phyloP scores from a whole-genome alignment of 2,797 vertebrate species.

The Gila robusta region DNA sequence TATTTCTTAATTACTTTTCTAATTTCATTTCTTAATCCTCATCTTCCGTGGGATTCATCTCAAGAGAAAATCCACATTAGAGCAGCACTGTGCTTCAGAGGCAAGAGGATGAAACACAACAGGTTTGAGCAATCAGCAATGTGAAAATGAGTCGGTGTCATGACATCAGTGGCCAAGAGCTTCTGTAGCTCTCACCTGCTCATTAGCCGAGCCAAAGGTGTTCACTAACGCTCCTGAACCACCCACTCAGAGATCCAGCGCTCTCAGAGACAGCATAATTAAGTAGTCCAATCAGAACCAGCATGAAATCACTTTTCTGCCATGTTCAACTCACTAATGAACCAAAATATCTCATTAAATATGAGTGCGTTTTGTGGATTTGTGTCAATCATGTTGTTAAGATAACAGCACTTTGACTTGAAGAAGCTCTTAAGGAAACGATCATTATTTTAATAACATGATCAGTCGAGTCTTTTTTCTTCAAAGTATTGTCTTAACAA shows the following conservation, averaged over 20 bases:
- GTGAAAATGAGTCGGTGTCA: slow-evolving; percentile 48
- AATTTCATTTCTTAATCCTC: not conserved
- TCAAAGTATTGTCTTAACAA: not conserved
- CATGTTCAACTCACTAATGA: slow-evolving; percentile 81
- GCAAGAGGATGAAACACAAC: slow-evolving; percentile 42
- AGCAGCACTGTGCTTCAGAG: slow-evolving; percentile 2
- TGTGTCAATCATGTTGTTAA: slow-evolving; percentile 76
- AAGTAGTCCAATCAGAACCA: slow-evolving; percentile 84
- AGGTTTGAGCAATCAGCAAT: slow-evolving; percentile 38
- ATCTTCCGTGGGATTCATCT: not conserved
- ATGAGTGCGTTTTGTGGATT: slow-evolving; percentile 76
- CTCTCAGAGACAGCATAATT: slow-evolving; percentile 83
- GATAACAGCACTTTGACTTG: slow-evolving; percentile 78
- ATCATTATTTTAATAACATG: slow-evolving; percentile 27
- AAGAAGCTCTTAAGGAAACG: slow-evolving; percentile 69
- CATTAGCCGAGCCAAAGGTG: slow-evolving; percentile 72
- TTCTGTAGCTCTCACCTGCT: slow-evolving; percentile 77
- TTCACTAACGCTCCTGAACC: slow-evolving; percentile 41
- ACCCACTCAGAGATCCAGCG: slow-evolving; percentile 68
- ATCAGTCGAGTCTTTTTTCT: not conserved
- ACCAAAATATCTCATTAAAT: slow-evolving; percentile 85
- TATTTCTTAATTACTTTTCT: not conserved
- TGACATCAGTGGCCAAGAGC: slow-evolving; percentile 48
- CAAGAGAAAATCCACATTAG: not conserved
- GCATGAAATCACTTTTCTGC: slow-evolving; percentile 82